A percentile compares a stretch with the other conserved stretches of the same genome.
Conservation (phyloP, 2,113 vertebrate species). For the Trematocara zebra region DNA sequence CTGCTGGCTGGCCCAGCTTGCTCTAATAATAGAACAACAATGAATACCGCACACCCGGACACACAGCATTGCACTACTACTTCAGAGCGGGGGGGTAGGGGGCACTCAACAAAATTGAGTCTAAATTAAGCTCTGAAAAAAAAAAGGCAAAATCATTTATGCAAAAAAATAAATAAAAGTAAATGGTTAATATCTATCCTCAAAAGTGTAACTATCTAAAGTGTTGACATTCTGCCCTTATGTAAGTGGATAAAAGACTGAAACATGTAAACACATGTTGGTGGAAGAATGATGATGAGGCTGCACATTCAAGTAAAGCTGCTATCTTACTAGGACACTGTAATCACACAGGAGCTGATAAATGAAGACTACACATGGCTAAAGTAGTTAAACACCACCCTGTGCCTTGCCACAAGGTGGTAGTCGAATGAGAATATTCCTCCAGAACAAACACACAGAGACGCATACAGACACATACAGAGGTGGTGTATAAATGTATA, state of each 20-base stretch:
- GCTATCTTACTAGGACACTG: slow-evolving; percentile 32
- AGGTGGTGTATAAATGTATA: slow-evolving; percentile 3
- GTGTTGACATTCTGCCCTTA: background rate
- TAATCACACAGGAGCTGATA: slow-evolving; percentile 52
- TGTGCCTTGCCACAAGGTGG: background rate
- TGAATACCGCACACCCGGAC: slow-evolving; percentile 43
- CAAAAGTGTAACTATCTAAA: background rate
- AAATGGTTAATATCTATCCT: background rate
- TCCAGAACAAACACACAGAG: background rate
- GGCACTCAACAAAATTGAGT: background rate
- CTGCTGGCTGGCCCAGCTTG: slow-evolving; percentile 42
- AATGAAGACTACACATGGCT: slow-evolving; percentile 36
- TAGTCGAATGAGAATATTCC: background rate
- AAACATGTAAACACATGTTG: slow-evolving; percentile 63
- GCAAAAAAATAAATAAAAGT: background rate
- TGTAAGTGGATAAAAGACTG: slow-evolving; percentile 7
- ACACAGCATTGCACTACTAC: background rate
- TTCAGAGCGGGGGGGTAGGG: background rate
- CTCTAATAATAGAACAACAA: slow-evolving; percentile 77
- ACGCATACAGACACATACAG: background rate
- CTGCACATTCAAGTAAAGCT: slow-evolving; percentile 5
- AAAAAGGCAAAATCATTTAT: background rate
- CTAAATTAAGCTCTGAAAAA: background rate
- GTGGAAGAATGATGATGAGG: slow-evolving; percentile 42
- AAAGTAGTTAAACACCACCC: slow-evolving; percentile 40